Evolutionary conservation across 2,888 invertebrate genomes (phyloP).

Genomic region (Parochlus steinenii): DNA sequence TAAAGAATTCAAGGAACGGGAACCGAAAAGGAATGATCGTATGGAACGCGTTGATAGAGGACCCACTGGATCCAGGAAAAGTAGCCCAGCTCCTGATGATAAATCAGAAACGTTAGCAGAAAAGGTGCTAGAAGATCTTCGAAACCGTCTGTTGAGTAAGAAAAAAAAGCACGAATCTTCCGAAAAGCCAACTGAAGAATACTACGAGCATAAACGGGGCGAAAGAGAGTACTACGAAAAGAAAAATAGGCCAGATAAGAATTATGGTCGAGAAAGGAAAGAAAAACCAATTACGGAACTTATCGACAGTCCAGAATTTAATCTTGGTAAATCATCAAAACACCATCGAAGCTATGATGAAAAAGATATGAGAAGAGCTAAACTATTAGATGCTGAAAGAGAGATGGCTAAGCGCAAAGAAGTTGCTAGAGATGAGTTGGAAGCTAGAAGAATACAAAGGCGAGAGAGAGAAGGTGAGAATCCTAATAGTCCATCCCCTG

Average conservation of each 20-base stretch:
- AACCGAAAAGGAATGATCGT: conserved; percentile 27
- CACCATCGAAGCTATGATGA: conserved; percentile 22
- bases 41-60: conserved; percentile 11
- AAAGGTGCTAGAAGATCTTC: conserved; percentile 54
- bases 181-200: conserved; percentile 9
- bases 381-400: conserved; percentile 31
- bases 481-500: conserved; percentile 16
- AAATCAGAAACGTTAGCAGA: conserved; percentile 37
- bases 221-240: conserved; percentile 8
- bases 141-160: conserved; percentile 42
- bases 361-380: too few relatives aligned
- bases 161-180: conserved; percentile 4
- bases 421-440: conserved; percentile 41
- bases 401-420: conserved; percentile 45
- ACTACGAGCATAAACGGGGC: conserved; percentile 16
- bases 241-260: conserved; percentile 5
- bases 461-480: conserved; percentile 30
- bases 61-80: conserved; percentile 12
- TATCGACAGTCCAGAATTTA: conserved; percentile 31
- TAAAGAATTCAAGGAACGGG: conserved; percentile 19
- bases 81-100: conserved; percentile 28
- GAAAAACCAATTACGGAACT: conserved; percentile 31
- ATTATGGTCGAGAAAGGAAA: conserved; percentile 26
- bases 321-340: conserved; percentile 27
- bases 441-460: conserved; percentile 48